phyloP scores from a whole-genome alignment of 2,797 vertebrate genomes.

The Avahi laniger region DNA sequence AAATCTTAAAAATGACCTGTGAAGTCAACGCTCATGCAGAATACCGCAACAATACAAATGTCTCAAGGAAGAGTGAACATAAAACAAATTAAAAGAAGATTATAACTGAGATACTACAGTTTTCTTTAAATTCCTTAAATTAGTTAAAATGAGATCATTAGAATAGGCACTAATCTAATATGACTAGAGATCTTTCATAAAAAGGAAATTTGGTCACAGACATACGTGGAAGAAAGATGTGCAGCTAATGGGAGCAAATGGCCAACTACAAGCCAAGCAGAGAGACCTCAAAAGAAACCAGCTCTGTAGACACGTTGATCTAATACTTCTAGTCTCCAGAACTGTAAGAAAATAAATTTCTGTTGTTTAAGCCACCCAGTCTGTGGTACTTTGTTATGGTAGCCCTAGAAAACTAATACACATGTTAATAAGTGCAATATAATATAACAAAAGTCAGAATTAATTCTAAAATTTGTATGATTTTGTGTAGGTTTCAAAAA shows the following conservation, averaged over 20 bases:
- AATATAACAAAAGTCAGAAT: neutral
- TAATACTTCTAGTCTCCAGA: no score
- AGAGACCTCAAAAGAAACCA: neutral
- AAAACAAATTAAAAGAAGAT: neutral
- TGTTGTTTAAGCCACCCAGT: no score
- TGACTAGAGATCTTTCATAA: neutral
- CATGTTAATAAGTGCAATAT: neutral
- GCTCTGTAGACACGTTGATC: neutral
- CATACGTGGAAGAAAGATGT: neutral
- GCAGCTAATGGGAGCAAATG: no score
- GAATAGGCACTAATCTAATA: neutral
- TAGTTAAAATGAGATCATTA: neutral
- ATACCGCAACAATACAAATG: neutral
- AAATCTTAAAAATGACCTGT: neutral
- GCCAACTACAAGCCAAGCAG: neutral
- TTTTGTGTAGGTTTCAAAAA: neutral
- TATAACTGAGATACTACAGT: neutral
- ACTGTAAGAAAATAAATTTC: neutral
- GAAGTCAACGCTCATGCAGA: neutral
- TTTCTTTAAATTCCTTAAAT: neutral
- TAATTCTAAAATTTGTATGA: neutral
- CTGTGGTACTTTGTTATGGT: neutral
- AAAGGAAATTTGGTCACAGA: neutral
- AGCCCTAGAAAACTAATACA: neutral
- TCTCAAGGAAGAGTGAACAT: neutral